phyloP scores from a whole-genome alignment of 2,113 vertebrate species.

The Naja naja region DNA sequence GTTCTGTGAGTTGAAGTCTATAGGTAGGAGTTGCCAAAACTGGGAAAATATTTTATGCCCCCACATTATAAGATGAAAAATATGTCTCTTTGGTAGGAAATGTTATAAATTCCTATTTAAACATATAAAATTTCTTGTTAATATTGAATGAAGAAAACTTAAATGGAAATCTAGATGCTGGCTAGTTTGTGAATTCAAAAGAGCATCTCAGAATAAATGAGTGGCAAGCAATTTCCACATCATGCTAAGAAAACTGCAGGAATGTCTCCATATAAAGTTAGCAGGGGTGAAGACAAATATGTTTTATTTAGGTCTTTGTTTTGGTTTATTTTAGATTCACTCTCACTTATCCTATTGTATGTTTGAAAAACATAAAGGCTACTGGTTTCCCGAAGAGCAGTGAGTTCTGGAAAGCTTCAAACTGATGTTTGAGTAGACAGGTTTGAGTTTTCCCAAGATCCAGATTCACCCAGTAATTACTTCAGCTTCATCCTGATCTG shows the following conservation, averaged over 20 bases:
- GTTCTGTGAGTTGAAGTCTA: background rate
- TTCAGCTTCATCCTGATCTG: background rate
- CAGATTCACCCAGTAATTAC: conserved; percentile 17
- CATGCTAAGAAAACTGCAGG: background rate
- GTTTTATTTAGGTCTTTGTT: background rate
- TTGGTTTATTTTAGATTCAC: background rate
- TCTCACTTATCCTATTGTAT: background rate
- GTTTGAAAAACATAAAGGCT: background rate
- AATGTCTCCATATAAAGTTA: background rate
- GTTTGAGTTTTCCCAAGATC: background rate
- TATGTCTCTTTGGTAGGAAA: background rate
- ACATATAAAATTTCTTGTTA: background rate
- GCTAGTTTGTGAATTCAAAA: background rate
- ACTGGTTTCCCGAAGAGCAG: background rate
- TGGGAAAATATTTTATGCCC: background rate
- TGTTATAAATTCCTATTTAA: background rate
- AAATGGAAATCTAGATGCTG: background rate
- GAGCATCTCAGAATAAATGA: background rate
- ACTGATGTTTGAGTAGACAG: background rate
- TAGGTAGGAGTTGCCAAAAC: background rate
- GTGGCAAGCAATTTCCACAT: background rate
- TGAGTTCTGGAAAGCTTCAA: conserved; percentile 3
- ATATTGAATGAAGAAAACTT: background rate
- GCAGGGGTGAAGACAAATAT: background rate
- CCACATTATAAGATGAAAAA: background rate